Conservation (phyloP, 1,140 invertebrate genomes). For the Aphaenogaster rudis region DNA sequence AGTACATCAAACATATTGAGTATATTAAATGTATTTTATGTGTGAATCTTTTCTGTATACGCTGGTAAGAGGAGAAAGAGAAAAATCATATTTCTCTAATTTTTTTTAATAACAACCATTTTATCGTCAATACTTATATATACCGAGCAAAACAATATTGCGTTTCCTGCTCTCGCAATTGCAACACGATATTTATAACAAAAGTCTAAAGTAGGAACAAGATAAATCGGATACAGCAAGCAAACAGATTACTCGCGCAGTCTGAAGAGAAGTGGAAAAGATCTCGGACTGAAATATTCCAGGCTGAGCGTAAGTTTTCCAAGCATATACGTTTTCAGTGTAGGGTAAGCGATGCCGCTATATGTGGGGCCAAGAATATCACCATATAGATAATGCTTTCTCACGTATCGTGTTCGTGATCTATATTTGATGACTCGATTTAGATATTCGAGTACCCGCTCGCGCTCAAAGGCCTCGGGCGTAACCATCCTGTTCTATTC, state of each 20-base stretch:
- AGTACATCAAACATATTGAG: not conserved
- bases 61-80: not conserved
- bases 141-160: slow-evolving; percentile 8
- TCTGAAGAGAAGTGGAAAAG: slow-evolving; percentile 19
- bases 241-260: slow-evolving; percentile 44
- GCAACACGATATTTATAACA: slow-evolving; percentile 5
- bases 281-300: slow-evolving; percentile 48
- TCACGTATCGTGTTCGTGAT: slow-evolving; percentile 72
- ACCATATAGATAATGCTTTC: slow-evolving; percentile 72
- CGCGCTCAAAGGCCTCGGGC: slow-evolving; percentile 58
- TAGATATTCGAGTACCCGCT: slow-evolving; percentile 71
- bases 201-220: slow-evolving; percentile 4
- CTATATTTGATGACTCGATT: slow-evolving; percentile 79
- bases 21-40: not conserved
- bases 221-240: slow-evolving; percentile 41
- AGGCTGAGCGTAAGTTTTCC: slow-evolving; percentile 39
- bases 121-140: not conserved
- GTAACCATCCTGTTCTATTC: slow-evolving; percentile 50
- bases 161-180: not conserved
- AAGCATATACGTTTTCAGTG: slow-evolving; percentile 9
- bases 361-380: slow-evolving; percentile 57
- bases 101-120: not conserved
- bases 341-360: slow-evolving; percentile 36
- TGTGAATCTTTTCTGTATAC: not conserved
- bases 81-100: not conserved